A percentile compares a stretch with the other conserved stretches of the same genome.
These are phyloP conservation scores for Erpornis zantholeuca DNA, from an alignment of 2,113 vertebrate genomes.

Conservation along the genomic window DNA sequence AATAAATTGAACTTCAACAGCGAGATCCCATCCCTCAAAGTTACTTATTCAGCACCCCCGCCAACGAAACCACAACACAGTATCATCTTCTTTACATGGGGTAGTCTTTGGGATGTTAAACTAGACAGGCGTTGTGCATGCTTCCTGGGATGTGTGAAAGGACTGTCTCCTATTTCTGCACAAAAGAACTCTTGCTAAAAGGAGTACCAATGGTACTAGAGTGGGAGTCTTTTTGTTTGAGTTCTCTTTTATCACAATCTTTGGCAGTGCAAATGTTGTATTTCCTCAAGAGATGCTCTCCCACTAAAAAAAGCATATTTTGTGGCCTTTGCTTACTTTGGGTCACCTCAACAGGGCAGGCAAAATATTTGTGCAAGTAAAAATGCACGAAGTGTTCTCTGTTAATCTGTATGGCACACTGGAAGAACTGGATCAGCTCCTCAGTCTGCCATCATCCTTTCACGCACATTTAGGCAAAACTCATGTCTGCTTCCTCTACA, in stretches of 20 bases:
- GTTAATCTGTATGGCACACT: not conserved
- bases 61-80: no score
- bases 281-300: not conserved
- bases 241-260: not conserved
- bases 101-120: not conserved
- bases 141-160: not conserved
- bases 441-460: not conserved
- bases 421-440: not conserved
- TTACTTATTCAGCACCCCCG: no score
- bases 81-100: not conserved
- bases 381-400: not conserved
- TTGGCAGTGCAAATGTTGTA: not conserved
- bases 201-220: not conserved
- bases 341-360: not conserved
- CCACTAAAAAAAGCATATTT: not conserved
- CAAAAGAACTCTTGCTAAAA: not conserved
- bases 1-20: no score
- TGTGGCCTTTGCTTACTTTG: not conserved
- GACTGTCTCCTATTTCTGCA: not conserved
- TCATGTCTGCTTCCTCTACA: not conserved
- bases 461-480: not conserved
- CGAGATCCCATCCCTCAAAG: no score
- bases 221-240: not conserved
- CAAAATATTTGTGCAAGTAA: not conserved
- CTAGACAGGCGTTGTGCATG: rapidly evolving